Evolutionary conservation across 2,113 vertebrate genomes (phyloP).

Genomic region (Syngnathus typhle): DNA sequence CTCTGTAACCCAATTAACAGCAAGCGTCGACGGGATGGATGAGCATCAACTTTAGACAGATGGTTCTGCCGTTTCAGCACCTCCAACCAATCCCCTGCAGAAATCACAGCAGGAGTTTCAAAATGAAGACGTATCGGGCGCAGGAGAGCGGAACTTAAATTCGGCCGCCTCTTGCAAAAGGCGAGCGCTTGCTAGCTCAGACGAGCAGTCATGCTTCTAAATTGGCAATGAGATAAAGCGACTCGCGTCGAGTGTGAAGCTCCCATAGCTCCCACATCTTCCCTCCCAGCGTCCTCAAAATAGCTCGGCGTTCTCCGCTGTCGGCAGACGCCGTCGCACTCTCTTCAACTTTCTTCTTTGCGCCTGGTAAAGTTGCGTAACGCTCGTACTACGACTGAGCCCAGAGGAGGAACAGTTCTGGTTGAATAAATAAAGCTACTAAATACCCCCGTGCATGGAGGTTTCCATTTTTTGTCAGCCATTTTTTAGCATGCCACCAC

Average conservation of each 20-base stretch:
- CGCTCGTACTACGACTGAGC: slow-evolving; percentile 12
- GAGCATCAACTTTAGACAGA: slow-evolving; percentile 50
- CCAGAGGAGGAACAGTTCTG: background rate
- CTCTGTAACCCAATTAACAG: slow-evolving; percentile 48
- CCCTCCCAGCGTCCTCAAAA: slow-evolving; percentile 21
- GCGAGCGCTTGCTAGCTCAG: slow-evolving; percentile 1
- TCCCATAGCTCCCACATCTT: slow-evolving; percentile 20
- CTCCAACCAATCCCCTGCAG: slow-evolving; percentile 43
- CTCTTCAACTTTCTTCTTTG: slow-evolving; percentile 18
- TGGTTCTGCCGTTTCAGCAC: slow-evolving; percentile 45
- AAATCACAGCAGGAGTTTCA: slow-evolving; percentile 23
- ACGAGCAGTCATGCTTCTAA: slow-evolving; percentile 16
- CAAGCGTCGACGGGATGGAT: slow-evolving; percentile 26
- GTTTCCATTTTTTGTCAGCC: too few species aligned
- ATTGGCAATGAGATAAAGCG: slow-evolving; percentile 17
- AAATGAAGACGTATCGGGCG: slow-evolving; percentile 27
- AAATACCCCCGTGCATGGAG: background rate
- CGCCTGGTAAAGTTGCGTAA: slow-evolving; percentile 9
- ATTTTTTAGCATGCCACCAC: too few species aligned
- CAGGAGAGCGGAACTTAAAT: slow-evolving; percentile 12
- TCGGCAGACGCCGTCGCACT: slow-evolving; percentile 10
- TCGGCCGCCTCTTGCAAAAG: background rate
- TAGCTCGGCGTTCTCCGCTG: slow-evolving; percentile 24
- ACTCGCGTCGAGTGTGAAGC: slow-evolving; percentile 9
- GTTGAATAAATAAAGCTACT: background rate